Percentiles rank a stretch among this genome's conserved stretches.
These are phyloP conservation scores for Cerastoderma edule DNA, from an alignment of 2,888 invertebrate genomes.

Conservation along the genomic window DNA sequence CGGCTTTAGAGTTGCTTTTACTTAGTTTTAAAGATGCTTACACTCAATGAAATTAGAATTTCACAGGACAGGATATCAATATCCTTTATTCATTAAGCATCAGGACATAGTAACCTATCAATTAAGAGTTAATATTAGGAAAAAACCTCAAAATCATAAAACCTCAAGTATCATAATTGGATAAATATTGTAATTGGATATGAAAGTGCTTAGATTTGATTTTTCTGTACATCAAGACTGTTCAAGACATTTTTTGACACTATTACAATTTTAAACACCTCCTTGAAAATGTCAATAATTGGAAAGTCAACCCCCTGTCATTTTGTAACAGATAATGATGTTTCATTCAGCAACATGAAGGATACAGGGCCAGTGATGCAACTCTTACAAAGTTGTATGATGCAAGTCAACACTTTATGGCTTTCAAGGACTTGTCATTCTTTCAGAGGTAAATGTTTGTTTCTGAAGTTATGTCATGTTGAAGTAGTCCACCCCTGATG, in stretches of 20 bases:
- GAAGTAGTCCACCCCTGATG: not conserved
- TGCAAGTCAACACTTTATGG: not conserved
- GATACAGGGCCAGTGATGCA: not conserved
- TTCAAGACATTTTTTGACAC: too few relatives aligned
- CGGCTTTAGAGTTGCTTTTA: too few relatives aligned
- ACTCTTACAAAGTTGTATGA: not conserved
- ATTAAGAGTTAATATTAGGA: too few relatives aligned
- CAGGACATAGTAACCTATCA: too few relatives aligned
- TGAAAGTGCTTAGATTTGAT: slow-evolving; percentile 6
- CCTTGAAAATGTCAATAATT: too few relatives aligned
- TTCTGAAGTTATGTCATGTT: not conserved
- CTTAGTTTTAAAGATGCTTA: too few relatives aligned
- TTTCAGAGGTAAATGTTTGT: not conserved
- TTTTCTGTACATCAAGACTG: not conserved
- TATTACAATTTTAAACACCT: too few relatives aligned
- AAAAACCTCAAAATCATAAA: too few relatives aligned
- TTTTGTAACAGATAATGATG: not conserved
- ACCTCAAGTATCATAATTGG: not conserved
- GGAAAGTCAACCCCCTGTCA: not conserved
- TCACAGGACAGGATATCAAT: too few relatives aligned
- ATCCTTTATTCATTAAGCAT: too few relatives aligned
- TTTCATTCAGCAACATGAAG: not conserved
- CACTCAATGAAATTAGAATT: too few relatives aligned
- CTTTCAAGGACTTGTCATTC: not conserved
- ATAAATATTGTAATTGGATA: not conserved